These are phyloP conservation scores for Aphidius gifuensis DNA, from an alignment of 1,140 invertebrate genomes.

Conservation along the genomic window DNA sequence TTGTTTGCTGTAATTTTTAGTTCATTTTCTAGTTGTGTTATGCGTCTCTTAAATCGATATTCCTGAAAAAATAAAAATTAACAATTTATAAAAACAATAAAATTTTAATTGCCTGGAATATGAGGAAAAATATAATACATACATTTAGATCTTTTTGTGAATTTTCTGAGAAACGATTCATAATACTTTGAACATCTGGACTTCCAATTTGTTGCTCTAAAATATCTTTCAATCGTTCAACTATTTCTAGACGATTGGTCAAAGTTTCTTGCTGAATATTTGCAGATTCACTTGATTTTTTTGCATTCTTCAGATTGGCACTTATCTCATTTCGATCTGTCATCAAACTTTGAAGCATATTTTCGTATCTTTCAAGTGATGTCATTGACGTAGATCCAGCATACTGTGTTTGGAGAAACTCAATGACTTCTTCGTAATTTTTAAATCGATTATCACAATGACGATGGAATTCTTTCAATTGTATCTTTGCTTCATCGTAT, in stretches of 20 bases:
- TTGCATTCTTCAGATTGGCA: constrained; percentile 35
- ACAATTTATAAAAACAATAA: too few relatives aligned
- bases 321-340: constrained; percentile 39
- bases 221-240: constrained; percentile 45
- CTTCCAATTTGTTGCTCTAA: constrained; percentile 45
- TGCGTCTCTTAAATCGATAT: constrained; percentile 39
- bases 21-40: constrained; percentile 39
- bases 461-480: constrained; percentile 33
- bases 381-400: constrained; percentile 41
- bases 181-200: constrained; percentile 33
- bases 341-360: constrained; percentile 31
- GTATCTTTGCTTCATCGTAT: constrained; percentile 30
- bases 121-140: too few relatives aligned
- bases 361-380: constrained; percentile 36
- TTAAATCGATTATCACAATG: constrained; percentile 23
- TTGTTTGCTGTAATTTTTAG: constrained; percentile 33
- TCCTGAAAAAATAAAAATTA: constrained; percentile 2
- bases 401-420: constrained; percentile 43
- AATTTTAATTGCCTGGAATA: too few relatives aligned
- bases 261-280: constrained; percentile 38
- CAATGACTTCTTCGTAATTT: constrained; percentile 36
- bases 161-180: constrained; percentile 40
- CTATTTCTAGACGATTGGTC: constrained; percentile 38
- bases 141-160: constrained; percentile 37
- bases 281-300: constrained; percentile 29